Evolutionary conservation across 2,113 vertebrate species (phyloP).

Genomic region (Lycaon pictus): DNA sequence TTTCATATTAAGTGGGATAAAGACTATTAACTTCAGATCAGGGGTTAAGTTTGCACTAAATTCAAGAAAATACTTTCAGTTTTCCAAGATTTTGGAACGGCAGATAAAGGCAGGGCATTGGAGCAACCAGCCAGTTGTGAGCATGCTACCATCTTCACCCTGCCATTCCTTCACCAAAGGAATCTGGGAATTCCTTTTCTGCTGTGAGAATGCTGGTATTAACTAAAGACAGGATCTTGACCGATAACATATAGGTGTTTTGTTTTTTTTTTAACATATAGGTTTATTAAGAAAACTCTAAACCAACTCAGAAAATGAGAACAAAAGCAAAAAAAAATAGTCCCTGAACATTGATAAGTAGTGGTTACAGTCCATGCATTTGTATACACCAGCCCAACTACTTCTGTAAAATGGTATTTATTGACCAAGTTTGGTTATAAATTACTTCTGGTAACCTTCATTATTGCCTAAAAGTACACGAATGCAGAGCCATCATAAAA

Average conservation of each 20-base stretch:
- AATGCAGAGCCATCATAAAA: conserved; percentile 43
- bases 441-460: background rate
- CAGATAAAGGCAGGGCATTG: background rate
- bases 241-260: background rate
- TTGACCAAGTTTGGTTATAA: background rate
- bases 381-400: background rate
- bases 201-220: background rate
- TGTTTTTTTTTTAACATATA: background rate
- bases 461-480: background rate
- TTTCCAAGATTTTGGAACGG: background rate
- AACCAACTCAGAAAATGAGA: conserved; percentile 30
- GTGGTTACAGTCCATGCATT: background rate
- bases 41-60: background rate
- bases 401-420: background rate
- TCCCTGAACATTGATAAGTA: background rate
- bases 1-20: conserved; percentile 8
- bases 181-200: conserved; percentile 20
- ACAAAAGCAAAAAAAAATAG: background rate
- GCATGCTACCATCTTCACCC: background rate
- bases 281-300: conserved; percentile 42
- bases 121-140: background rate
- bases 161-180: background rate
- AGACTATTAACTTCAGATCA: background rate
- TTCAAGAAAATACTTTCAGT: background rate
- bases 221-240: background rate